These are phyloP conservation scores for Hippocampus mohnikei DNA, from an alignment of 2,113 vertebrate species.

Conservation along the genomic window DNA sequence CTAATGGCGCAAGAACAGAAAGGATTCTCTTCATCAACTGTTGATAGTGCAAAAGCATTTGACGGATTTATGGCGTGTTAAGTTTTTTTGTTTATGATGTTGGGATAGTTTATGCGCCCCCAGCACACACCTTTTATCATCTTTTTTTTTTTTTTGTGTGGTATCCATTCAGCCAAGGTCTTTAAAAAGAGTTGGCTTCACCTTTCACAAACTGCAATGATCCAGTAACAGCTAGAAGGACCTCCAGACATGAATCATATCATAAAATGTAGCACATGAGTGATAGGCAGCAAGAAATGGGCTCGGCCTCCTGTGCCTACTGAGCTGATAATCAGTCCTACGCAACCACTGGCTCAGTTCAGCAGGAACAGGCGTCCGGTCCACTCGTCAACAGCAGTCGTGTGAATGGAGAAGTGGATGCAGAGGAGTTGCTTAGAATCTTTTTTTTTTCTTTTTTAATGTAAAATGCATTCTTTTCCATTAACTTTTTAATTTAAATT, in stretches of 20 bases:
- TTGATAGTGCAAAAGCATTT: slow-evolving; percentile 24
- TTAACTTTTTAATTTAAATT: too few relatives aligned
- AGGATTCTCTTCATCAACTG: slow-evolving; percentile 25
- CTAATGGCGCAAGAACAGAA: slow-evolving; percentile 63
- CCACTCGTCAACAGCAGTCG: slow-evolving; percentile 66
- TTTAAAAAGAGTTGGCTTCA: not conserved
- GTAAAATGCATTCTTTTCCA: too few relatives aligned
- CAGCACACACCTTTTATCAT: too few relatives aligned
- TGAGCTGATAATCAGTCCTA: slow-evolving; percentile 99
- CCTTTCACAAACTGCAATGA: not conserved
- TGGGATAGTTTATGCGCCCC: not conserved
- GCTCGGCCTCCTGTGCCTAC: slow-evolving; percentile 98
- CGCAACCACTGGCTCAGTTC: slow-evolving; percentile 99
- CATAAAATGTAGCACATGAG: not conserved
- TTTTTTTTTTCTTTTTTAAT: too few relatives aligned
- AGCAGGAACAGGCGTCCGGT: slow-evolving; percentile 99
- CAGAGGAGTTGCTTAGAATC: too few relatives aligned
- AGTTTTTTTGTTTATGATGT: not conserved
- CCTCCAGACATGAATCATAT: not conserved
- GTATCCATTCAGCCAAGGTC: not conserved
- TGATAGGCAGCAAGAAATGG: slow-evolving; percentile 55
- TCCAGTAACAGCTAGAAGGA: not conserved
- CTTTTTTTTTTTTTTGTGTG: too few relatives aligned
- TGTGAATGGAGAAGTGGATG: too few relatives aligned
- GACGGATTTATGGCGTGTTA: slow-evolving; percentile 10